phyloP scores from a whole-genome alignment of 2,888 invertebrate species.

The Mesorhabditis spiculigera region DNA sequence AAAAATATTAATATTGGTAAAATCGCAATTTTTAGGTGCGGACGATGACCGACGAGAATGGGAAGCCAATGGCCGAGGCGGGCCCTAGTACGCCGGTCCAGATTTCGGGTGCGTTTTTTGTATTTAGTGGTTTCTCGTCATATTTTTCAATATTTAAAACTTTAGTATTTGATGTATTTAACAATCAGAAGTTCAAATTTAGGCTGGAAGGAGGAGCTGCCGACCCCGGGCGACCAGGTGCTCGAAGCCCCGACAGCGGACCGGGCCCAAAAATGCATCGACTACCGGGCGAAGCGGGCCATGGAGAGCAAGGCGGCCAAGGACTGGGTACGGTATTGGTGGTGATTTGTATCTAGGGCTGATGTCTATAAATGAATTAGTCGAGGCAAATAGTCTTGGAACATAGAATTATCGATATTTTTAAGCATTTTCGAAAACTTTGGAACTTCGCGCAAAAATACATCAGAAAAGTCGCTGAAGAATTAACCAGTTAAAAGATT shows the following conservation, averaged over 20 bases:
- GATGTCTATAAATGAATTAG: no score
- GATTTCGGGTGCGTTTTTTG: background rate
- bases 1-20: background rate
- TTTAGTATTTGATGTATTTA: no score
- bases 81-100: constrained; percentile 47
- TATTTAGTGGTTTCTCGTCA: background rate
- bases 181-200: constrained; percentile 10
- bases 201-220: constrained; percentile 82
- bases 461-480: no score
- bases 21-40: constrained; percentile 23
- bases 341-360: no score
- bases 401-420: background rate
- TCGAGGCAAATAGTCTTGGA: background rate
- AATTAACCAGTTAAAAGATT: no score
- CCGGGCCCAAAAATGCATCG: constrained; percentile 70
- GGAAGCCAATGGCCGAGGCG: constrained; percentile 36
- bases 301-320: constrained; percentile 67
- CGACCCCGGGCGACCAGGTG: constrained; percentile 81
- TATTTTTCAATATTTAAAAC: background rate
- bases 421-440: no score
- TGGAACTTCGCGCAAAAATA: no score
- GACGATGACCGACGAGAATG: constrained; percentile 51
- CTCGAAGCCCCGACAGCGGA: constrained; percentile 75
- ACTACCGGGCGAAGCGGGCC: constrained; percentile 68
- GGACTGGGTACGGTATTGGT: constrained; percentile 34